A percentile compares a stretch with the other conserved stretches of the same genome.
These are phyloP conservation scores for Gymnobelideus leadbeateri DNA, from an alignment of 2,113 vertebrate species.

Conservation along the genomic window DNA sequence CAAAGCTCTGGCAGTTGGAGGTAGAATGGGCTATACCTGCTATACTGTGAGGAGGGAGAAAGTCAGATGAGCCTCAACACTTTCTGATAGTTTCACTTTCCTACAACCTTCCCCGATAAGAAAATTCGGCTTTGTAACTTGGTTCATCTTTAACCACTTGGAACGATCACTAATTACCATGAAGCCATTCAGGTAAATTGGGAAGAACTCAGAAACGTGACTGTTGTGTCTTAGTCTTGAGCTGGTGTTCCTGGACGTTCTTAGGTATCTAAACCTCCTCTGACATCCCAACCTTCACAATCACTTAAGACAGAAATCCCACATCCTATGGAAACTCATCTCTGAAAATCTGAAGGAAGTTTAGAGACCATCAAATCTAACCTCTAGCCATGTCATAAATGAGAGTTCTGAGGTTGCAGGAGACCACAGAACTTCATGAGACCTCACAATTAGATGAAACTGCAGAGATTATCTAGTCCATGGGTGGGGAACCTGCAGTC, in stretches of 20 bases:
- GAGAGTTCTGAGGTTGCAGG: not conserved
- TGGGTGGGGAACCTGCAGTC: too few species aligned
- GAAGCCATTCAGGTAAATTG: not conserved
- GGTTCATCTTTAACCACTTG: not conserved
- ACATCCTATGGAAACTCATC: not conserved
- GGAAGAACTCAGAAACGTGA: not conserved
- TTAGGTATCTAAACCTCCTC: not conserved
- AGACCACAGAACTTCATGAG: not conserved
- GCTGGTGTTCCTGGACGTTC: not conserved
- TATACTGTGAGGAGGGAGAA: constrained; percentile 12
- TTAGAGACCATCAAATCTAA: not conserved
- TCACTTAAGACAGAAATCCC: not conserved
- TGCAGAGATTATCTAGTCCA: not conserved
- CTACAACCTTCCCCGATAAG: not conserved
- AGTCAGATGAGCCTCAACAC: constrained; percentile 30
- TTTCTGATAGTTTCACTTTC: not conserved
- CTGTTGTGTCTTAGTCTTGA: not conserved
- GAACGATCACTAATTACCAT: not conserved
- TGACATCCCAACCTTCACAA: not conserved
- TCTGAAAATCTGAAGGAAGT: not conserved
- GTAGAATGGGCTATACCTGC: not conserved
- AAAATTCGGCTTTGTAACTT: not conserved
- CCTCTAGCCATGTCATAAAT: not conserved
- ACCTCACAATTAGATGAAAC: not conserved
- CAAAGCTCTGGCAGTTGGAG: not conserved